These are phyloP conservation scores for Passer domesticus DNA, from an alignment of 2,113 vertebrate species.

Conservation along the genomic window DNA sequence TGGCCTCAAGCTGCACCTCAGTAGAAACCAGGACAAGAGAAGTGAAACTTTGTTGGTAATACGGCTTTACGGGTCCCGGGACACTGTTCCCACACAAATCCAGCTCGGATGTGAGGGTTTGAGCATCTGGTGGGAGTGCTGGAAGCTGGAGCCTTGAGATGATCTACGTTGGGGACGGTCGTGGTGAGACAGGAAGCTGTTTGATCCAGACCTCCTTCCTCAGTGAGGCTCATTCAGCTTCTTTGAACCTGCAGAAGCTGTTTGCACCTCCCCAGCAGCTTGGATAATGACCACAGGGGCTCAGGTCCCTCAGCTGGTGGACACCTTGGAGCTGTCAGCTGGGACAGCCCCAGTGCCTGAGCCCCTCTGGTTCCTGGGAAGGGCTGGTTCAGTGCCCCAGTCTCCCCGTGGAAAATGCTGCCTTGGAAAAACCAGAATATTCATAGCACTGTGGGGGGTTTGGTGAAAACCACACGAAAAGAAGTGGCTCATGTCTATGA, in stretches of 20 bases:
- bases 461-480: too few species aligned
- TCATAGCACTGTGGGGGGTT: too few species aligned
- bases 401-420: too few species aligned
- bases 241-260: background rate
- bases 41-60: background rate
- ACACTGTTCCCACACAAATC: background rate
- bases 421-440: too few species aligned
- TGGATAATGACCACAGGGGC: background rate
- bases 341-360: too few species aligned
- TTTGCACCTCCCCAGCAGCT: background rate
- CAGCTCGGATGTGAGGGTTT: background rate
- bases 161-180: fast-evolving
- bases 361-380: too few species aligned
- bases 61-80: background rate
- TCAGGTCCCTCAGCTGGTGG: fast-evolving
- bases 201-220: background rate
- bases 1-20: background rate
- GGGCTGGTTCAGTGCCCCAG: too few species aligned
- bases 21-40: background rate
- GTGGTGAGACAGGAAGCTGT: background rate
- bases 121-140: background rate
- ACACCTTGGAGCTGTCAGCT: background rate
- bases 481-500: too few species aligned
- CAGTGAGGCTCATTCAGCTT: background rate
- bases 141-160: background rate